phyloP scores from a whole-genome alignment of 2,797 vertebrate species.

The Microctenopoma stevenorrisi region DNA sequence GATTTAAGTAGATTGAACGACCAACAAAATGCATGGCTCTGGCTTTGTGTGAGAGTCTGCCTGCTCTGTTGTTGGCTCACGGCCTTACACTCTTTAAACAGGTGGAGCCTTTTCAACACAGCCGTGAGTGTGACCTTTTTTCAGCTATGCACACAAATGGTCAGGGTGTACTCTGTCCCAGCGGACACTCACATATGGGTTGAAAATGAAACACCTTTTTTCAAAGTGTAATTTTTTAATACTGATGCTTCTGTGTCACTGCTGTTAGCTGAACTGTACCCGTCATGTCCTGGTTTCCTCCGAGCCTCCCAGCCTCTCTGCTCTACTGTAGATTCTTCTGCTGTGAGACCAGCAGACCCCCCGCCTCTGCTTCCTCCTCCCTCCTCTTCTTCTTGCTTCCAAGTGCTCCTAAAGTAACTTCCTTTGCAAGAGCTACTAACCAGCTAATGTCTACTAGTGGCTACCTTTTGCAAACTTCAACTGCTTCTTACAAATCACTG shows the following conservation, averaged over 20 bases:
- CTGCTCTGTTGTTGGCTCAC: constrained; percentile 59
- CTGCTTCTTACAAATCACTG: constrained; percentile 21
- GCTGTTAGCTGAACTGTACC: constrained; percentile 65
- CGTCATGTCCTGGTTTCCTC: constrained; percentile 84
- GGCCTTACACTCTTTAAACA: constrained; percentile 46
- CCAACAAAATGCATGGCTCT: constrained; percentile 76
- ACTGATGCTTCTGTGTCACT: constrained; percentile 65
- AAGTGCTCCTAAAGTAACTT: constrained; percentile 43
- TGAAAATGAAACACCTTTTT: constrained; percentile 62
- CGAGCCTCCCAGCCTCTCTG: constrained; percentile 84
- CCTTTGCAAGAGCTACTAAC: constrained; percentile 47
- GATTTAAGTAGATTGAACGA: constrained; percentile 22
- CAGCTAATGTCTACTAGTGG: constrained; percentile 37
- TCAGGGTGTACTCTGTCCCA: neutral
- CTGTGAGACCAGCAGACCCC: constrained; percentile 77
- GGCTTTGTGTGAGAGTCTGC: constrained; percentile 76
- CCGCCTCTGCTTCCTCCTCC: constrained; percentile 46
- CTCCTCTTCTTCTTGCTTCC: constrained; percentile 59
- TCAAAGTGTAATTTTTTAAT: constrained; percentile 55
- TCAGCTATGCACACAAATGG: neutral
- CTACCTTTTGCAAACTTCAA: constrained; percentile 34
- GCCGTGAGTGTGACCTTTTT: constrained; percentile 6
- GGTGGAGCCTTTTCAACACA: constrained; percentile 63
- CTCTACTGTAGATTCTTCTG: constrained; percentile 76
- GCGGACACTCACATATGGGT: constrained; percentile 38